phyloP scores from a whole-genome alignment of 2,797 vertebrate genomes.

The Lithobates sylvaticus region DNA sequence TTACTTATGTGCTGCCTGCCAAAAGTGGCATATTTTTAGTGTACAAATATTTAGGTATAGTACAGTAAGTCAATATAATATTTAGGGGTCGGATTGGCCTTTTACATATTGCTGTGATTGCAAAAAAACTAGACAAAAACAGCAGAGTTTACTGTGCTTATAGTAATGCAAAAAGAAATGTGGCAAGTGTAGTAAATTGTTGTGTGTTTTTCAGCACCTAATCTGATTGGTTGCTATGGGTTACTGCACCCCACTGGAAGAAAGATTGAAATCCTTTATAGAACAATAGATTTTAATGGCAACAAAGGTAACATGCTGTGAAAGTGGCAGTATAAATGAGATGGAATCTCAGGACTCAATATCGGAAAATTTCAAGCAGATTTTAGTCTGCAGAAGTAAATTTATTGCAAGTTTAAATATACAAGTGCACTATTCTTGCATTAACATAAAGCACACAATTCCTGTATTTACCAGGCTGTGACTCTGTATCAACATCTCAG shows the following conservation, averaged over 20 bases:
- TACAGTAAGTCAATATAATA: too few relatives aligned
- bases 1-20: too few relatives aligned
- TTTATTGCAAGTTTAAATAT: too few relatives aligned
- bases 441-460: not conserved
- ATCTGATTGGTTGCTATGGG: not conserved
- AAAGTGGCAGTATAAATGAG: not conserved
- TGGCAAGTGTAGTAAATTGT: too few relatives aligned
- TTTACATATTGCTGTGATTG: not conserved
- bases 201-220: not conserved
- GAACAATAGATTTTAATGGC: not conserved
- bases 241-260: not conserved
- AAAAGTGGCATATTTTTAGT: too few relatives aligned
- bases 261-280: not conserved
- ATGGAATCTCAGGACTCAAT: not conserved
- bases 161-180: not conserved
- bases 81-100: too few relatives aligned
- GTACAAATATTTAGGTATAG: too few relatives aligned
- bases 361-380: too few relatives aligned
- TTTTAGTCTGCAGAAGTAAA: too few relatives aligned
- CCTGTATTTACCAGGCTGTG: not conserved
- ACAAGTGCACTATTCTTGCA: not conserved
- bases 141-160: not conserved
- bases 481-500: not conserved
- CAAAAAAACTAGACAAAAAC: too few relatives aligned
- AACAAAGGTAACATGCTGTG: not conserved